Base-by-base conservation (phyloP, 2,888 invertebrate genomes). In the Tubulanus polymorphus region DNA sequence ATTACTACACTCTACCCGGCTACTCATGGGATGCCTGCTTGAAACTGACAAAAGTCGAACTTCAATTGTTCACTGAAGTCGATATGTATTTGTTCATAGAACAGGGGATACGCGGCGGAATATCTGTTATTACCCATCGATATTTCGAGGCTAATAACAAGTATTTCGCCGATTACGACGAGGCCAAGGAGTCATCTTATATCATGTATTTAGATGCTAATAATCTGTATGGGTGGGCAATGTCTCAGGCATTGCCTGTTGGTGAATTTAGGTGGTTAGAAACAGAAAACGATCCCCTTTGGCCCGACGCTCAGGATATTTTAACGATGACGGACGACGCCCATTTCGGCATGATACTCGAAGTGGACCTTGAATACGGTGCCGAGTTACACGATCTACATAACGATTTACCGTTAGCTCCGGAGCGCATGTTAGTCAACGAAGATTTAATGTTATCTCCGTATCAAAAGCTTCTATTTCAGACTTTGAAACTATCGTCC, bases 261-360 rank as follows among this genome's bases (percentile, higher is more conserved):
- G 54, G 55, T 18, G 54, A 57, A 20, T 75, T 75, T 59, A 54
- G 64, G 51, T 78, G 74, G 71, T 29, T 67, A 18, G 46, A 30
- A 56, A 54, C 45, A 15, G 48, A 55, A 29, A 28, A 57, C 51
- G n/a, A n/a, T n/a, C n/a, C n/a, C n/a, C n/a, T n/a, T n/a, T n/a
- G n/a, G n/a, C n/a, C n/a, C n/a, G n/a, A n/a, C n/a, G n/a, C n/a
- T n/a, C 41, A n/a, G n/a, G n/a, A n/a, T n/a, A n/a, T n/a, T n/a
- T n/a, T n/a, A n/a, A n/a, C n/a, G n/a, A n/a, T n/a, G n/a, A n/a
- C n/a, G n/a, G n/a, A n/a, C n/a, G n/a, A n/a, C n/a, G n/a, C n/a
- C n/a, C n/a, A n/a, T n/a, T n/a, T n/a, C n/a, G n/a, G n/a, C n/a
- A n/a, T n/a, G n/a, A n/a, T n/a, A n/a, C 27, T 49, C 30, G 58